These are phyloP conservation scores for Leptestheria dahalacensis DNA, from an alignment of 1,140 invertebrate species.

Conservation along the genomic window DNA sequence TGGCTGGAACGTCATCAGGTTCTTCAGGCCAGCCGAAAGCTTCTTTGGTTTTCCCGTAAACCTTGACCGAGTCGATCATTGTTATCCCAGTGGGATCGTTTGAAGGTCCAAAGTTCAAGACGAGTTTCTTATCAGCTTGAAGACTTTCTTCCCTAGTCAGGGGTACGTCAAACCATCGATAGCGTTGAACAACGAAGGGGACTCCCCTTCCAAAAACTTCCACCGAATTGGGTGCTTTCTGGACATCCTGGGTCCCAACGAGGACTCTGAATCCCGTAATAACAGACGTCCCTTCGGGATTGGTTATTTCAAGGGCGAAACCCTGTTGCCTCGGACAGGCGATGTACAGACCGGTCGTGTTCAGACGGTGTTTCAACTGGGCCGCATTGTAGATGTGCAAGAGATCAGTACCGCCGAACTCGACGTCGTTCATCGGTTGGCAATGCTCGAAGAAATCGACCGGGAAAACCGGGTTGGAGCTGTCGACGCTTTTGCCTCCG, in stretches of 20 bases:
- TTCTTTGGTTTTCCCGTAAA: slow-evolving; percentile 90
- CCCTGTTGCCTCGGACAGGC: slow-evolving; percentile 74
- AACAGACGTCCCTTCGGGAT: slow-evolving; percentile 79
- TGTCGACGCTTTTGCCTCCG: slow-evolving; percentile 6
- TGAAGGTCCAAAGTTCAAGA: slow-evolving; percentile 78
- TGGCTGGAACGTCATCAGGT: slow-evolving; percentile 58
- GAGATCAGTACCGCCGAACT: slow-evolving; percentile 89
- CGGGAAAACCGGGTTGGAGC: slow-evolving; percentile 45
- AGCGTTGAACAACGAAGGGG: slow-evolving; percentile 52
- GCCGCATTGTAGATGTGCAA: slow-evolving; percentile 86
- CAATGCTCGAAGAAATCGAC: slow-evolving; percentile 96
- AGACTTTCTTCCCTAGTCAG: slow-evolving; percentile 86
- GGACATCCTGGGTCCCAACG: slow-evolving; percentile 70
- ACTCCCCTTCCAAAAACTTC: slow-evolving; percentile 74
- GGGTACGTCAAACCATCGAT: slow-evolving; percentile 89
- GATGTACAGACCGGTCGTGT: slow-evolving; percentile 70
- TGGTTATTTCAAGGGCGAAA: slow-evolving; percentile 75
- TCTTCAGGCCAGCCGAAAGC: slow-evolving; percentile 94
- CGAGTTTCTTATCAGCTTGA: slow-evolving; percentile 79
- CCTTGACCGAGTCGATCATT: slow-evolving; percentile 84
- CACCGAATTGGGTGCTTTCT: slow-evolving; percentile 64
- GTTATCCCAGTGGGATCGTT: slow-evolving; percentile 69
- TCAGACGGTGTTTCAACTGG: slow-evolving; percentile 86
- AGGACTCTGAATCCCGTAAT: slow-evolving; percentile 62
- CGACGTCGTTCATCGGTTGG: slow-evolving; percentile 73